Base-by-base conservation (phyloP, 2,797 vertebrate genomes). In the Liparis tanakae region DNA sequence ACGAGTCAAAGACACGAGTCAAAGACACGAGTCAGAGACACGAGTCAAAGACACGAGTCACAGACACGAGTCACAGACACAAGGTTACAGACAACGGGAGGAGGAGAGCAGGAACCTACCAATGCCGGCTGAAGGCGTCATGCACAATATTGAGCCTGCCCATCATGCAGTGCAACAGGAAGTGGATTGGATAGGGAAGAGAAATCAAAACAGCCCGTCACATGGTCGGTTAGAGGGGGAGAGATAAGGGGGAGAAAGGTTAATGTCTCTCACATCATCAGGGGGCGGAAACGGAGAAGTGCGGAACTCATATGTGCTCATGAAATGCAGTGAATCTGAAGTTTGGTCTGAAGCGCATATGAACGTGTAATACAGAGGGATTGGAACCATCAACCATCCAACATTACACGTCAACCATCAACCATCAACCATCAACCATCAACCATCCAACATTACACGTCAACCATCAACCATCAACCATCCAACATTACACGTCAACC, bases 111-210 rank as follows among this genome's bases (percentile, higher is more conserved):
- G 95, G 96, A 95, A 99, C 98, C 98, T 99, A 99, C 98, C 97
- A 98, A 99, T 90, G 95, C 96, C 96, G 93, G 96, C 94, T 96
- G 98, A 94, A 96, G 98, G 97, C 95, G 97, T 96, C 98, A 99
- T 99, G 98, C 98, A 99, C 96, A 99, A 98, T 97, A 99, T 98
- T 97, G 97, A 99, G 97, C 97, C 98, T 99, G 97, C 96, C 96
- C 97, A 98, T 97, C 98, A 98, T 98, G 98, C 98, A 98, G 97
- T 97, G 96, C 96, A 97, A 97, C 97, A 97, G 96, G 97, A 97
- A 97, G 97, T 97, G 96, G 97, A 97, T 97, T 96, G 96, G 88
- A 93, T 91, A 94, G 91, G 96, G 95, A 96, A 96, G 95, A 97
- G 96, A 97, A 91, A 97, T 96, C 96, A 97, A 97, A 96, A 97